Percentiles rank a stretch among this genome's conserved stretches.
These are phyloP conservation scores for Xyrauchen texanus DNA, from an alignment of 2,113 vertebrate species.

Conservation along the genomic window DNA sequence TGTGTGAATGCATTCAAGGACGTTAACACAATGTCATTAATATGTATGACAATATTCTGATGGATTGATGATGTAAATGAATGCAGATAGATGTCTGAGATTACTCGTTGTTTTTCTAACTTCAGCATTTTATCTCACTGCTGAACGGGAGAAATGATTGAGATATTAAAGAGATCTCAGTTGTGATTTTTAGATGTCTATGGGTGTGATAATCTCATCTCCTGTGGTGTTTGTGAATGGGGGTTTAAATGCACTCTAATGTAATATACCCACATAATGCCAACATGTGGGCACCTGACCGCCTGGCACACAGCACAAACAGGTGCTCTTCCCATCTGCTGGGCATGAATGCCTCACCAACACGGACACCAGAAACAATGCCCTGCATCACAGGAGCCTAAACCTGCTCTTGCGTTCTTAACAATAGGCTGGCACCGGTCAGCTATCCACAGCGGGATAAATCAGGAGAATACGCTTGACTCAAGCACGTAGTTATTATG, in stretches of 20 bases:
- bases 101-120: too few species aligned
- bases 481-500: conserved; percentile 27
- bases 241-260: conserved; percentile 11
- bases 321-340: conserved; percentile 56
- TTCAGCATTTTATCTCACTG: background rate
- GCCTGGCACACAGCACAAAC: conserved; percentile 41
- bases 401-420: conserved; percentile 1
- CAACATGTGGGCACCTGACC: conserved; percentile 41
- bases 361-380: conserved; percentile 44
- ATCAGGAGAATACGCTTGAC: background rate
- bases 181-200: background rate
- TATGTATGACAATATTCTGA: too few species aligned
- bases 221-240: conserved; percentile 40
- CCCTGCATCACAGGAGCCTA: conserved; percentile 37
- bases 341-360: conserved; percentile 24
- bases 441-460: background rate
- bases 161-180: background rate
- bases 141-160: background rate
- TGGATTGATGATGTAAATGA: too few species aligned
- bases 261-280: background rate
- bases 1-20: too few species aligned
- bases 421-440: conserved; percentile 44
- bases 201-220: background rate
- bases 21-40: too few species aligned
- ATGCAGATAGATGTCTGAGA: too few species aligned